Evolutionary conservation across 2,113 vertebrate genomes (phyloP).

Genomic region (Hippocampus barbouri): DNA sequence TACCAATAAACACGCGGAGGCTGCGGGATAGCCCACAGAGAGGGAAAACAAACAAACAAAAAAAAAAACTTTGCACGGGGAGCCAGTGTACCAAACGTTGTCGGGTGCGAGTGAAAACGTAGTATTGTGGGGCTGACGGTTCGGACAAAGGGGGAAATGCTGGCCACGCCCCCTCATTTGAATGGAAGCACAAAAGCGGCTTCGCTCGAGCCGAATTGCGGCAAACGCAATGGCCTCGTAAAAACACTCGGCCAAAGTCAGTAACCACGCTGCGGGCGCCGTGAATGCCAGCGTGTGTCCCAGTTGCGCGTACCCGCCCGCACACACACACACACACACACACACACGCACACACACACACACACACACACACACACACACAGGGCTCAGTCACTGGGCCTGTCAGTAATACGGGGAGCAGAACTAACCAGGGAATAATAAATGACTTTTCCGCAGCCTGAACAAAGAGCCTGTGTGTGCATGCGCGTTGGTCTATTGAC

Average conservation of each 20-base stretch:
- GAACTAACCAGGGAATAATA: constrained; percentile 62
- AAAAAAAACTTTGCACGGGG: constrained; percentile 5
- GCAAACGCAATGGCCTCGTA: constrained; percentile 60
- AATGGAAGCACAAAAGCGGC: constrained; percentile 58
- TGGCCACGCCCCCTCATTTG: constrained; percentile 52
- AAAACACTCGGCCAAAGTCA: constrained; percentile 57
- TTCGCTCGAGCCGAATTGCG: constrained; percentile 48
- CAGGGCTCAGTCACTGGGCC: constrained; percentile 37
- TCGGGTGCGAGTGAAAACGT: not conserved
- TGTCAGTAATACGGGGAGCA: constrained; percentile 58
- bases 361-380: constrained; percentile 6
- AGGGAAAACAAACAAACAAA: not conserved
- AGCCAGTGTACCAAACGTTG: not conserved
- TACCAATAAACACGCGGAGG: constrained; percentile 57
- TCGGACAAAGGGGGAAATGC: constrained; percentile 55
- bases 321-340: constrained; percentile 8
- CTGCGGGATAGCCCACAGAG: constrained; percentile 49
- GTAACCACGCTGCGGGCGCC: constrained; percentile 31
- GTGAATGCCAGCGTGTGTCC: constrained; percentile 14
- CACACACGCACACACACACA: constrained; percentile 12
- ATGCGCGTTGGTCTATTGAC: constrained; percentile 36
- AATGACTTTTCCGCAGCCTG: constrained; percentile 59
- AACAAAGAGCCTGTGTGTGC: constrained; percentile 64
- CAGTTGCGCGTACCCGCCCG: not conserved
- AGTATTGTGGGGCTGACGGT: constrained; percentile 8